Evolutionary conservation across 2,888 invertebrate genomes (phyloP), one percentile per base, ranked within the genome.

Genomic region (Chrysomela aeneicollis): DNA sequence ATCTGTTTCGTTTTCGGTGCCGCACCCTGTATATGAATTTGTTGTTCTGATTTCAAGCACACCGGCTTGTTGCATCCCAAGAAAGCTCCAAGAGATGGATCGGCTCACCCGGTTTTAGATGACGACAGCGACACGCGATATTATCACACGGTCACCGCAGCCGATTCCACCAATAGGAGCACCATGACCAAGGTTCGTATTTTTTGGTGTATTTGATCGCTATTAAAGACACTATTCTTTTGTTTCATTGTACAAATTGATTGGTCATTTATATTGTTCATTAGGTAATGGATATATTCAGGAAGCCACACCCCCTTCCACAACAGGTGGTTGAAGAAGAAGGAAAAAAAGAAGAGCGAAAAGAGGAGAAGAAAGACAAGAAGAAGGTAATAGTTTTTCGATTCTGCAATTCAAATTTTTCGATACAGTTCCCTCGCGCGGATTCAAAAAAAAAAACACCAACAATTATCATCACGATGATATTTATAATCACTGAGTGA

Each of bases 281-380:
- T 35, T 35, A 42, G 42, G 42, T 95, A 59, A 94, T 94, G 90
- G 95, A 95, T 82, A 91, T 95, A 80, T 95, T 95, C 83, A 88
- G 95, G 65, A 89, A 90, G 82, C 86, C 91, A 71, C 90, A 90
- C 68, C 89, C 88, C 72, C 87, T 88, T 89, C 89, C 3, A 89
- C 90, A 1, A 0, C 59, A 58, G 5, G 60, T 64, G 2, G 35
- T 58, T 32, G 52, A 72, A 49, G 69, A 74, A 53, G 65, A 61
- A 59, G 68, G 42, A 67, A 71, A 66, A 63, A 65, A 73, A 47
- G 73, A 73, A 82, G 75, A 89, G 89, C 75, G 89, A 88, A 70
- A 66, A 62, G 70, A 73, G 19, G 69, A 73, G 17, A 66, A 67
- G 26, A 71, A 70, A 60, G 64, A 65, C 35, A 64, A 64, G 42